Percentiles rank a stretch among this genome's conserved stretches.
Evolutionary conservation across 1,140 invertebrate genomes (phyloP).

Genomic region (Eubasilissa regina): DNA sequence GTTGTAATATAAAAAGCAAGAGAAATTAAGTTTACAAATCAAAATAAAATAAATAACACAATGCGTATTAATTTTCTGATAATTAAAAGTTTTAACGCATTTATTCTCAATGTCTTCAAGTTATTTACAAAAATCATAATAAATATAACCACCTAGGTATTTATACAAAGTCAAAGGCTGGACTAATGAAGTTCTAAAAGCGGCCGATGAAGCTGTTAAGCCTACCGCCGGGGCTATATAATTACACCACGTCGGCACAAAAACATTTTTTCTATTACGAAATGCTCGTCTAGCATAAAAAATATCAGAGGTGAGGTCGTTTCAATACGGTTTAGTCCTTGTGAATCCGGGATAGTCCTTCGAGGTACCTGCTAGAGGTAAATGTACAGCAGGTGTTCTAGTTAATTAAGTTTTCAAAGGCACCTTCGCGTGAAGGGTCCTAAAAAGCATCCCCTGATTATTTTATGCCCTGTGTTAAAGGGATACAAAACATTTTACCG

Average conservation of each 20-base stretch:
- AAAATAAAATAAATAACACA: too few relatives aligned
- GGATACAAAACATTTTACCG: conserved; percentile 35
- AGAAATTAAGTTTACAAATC: too few relatives aligned
- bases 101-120: too few relatives aligned
- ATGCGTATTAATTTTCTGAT: too few relatives aligned
- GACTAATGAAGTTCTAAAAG: too few relatives aligned
- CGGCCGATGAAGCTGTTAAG: too few relatives aligned
- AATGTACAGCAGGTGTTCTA: conserved; percentile 56
- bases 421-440: conserved; percentile 54
- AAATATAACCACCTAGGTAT: too few relatives aligned
- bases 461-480: conserved; percentile 38
- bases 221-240: too few relatives aligned
- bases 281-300: not conserved
- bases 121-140: too few relatives aligned
- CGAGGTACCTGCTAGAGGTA: conserved; percentile 26
- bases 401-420: conserved; percentile 61
- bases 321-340: conserved; percentile 15
- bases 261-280: conserved; percentile 15
- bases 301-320: conserved; percentile 16
- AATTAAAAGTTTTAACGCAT: too few relatives aligned
- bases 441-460: conserved; percentile 50
- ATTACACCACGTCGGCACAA: not conserved
- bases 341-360: conserved; percentile 2
- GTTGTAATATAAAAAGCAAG: too few relatives aligned
- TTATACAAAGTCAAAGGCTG: too few relatives aligned